Conservation (phyloP, 2,113 vertebrate genomes). For the Syrmaticus mikado region DNA sequence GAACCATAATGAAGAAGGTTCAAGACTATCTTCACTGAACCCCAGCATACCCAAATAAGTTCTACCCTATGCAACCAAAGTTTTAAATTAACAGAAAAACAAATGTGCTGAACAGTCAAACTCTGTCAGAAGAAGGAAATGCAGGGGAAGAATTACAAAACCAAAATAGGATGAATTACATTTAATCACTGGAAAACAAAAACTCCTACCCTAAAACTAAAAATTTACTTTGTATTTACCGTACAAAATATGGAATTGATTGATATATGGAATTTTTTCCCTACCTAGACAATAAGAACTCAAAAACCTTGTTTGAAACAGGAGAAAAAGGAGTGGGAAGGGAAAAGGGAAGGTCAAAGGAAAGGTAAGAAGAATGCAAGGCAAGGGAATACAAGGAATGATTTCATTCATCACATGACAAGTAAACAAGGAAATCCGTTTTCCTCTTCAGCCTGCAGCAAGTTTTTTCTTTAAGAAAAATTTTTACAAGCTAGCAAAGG, state of each 20-base stretch:
- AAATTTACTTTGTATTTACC: not conserved
- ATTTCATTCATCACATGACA: not conserved
- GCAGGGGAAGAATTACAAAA: not conserved
- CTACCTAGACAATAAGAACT: not conserved
- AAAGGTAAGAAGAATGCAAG: not conserved
- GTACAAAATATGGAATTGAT: not conserved
- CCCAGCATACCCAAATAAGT: not conserved
- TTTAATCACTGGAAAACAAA: not conserved
- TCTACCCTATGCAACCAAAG: not conserved
- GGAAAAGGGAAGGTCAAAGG: not conserved
- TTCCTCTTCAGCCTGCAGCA: not conserved
- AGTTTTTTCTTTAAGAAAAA: too few species aligned
- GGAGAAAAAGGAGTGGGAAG: not conserved
- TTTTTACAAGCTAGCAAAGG: not conserved
- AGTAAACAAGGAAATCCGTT: not conserved
- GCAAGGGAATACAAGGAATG: not conserved
- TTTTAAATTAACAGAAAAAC: not conserved
- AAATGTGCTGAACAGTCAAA: not conserved
- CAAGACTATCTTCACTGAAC: not conserved
- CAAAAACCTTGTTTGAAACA: not conserved
- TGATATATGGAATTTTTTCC: not conserved
- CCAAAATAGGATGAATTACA: not conserved
- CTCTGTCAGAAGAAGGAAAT: not conserved
- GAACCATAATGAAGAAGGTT: not conserved
- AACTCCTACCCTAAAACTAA: not conserved